Percentiles rank a stretch among this genome's conserved stretches.
Conservation (phyloP, 2,888 invertebrate species). For the Blastobasis lacticolella region DNA sequence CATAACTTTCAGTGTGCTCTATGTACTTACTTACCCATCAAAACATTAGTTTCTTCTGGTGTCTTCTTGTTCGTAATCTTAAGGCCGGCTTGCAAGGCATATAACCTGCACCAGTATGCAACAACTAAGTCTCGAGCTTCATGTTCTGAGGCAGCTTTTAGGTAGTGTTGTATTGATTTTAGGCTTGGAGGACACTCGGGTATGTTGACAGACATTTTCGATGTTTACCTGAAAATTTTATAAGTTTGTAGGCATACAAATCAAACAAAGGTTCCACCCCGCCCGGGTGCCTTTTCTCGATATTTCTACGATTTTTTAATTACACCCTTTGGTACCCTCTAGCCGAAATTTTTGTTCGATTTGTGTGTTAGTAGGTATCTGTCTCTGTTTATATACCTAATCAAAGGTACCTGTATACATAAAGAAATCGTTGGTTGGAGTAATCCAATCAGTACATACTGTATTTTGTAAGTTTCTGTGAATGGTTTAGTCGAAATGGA, state of each 20-base stretch:
- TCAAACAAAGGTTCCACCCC: neutral
- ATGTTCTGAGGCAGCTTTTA: slow-evolving; percentile 94
- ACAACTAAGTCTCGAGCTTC: slow-evolving; percentile 91
- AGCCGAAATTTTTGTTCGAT: too few relatives aligned
- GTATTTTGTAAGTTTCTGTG: too few relatives aligned
- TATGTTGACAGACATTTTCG: slow-evolving; percentile 37
- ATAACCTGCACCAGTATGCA: slow-evolving; percentile 94
- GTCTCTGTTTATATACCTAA: too few relatives aligned
- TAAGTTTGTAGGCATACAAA: neutral
- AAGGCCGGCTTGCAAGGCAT: slow-evolving; percentile 91
- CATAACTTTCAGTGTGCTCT: too few relatives aligned
- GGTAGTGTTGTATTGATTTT: slow-evolving; percentile 90
- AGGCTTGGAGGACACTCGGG: slow-evolving; percentile 85
- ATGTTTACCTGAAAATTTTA: neutral
- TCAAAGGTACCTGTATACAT: too few relatives aligned
- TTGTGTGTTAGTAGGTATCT: too few relatives aligned
- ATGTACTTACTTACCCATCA: slow-evolving; percentile 69
- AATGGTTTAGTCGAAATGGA: too few relatives aligned
- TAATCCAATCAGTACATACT: too few relatives aligned
- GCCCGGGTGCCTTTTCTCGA: neutral
- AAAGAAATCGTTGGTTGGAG: too few relatives aligned
- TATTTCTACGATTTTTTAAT: too few relatives aligned
- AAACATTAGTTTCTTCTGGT: slow-evolving; percentile 87
- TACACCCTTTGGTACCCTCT: too few relatives aligned
- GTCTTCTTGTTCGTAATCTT: slow-evolving; percentile 83